Base-by-base conservation (phyloP, 2,113 vertebrate genomes). In the Actenoides hombroni region DNA sequence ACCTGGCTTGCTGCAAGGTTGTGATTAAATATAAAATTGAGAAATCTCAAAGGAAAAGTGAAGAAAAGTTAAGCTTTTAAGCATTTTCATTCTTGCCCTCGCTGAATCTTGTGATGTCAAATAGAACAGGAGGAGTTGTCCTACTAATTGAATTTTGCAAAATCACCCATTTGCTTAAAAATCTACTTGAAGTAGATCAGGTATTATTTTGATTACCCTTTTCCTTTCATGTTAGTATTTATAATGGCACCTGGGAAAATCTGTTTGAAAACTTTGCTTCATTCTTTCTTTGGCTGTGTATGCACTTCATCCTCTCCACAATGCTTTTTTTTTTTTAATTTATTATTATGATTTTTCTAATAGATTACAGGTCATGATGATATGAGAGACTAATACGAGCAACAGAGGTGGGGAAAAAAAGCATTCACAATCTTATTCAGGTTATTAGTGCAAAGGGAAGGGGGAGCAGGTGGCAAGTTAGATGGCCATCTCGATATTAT, bases 381-480 rank as follows among this genome's bases (percentile, higher is more conserved):
- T 77, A 44, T 37, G 39, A 65, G 80, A 92, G 48, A 80, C 33
- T 69, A 83, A 83, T 70, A 61, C 40, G 51, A 95, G 18, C n/a
- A 71, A 75, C 21, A 57, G 61, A 40, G 25, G 21, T 75, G 76
- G 42, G 39, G 10, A 33, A 90, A 90, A 70, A 40, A 56, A 51
- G 0, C 19, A 53, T 90, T 86, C 60, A 56, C 29, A 81, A 81
- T 56, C 68, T 92, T 83, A 63, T 37, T 94, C 44, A 68, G 40
- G 90, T 93, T 95, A 70, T 94, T 91, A 84, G 67, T 86, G 68
- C 59, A 87, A 76, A 77, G 39, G 40, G 69, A 88, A 95, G 59
- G 37, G 84, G 65, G 88, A 83, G 69, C 90, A 95, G 93, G 92
- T 94, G 80, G 91, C 42, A 82, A 91, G 91, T 59, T 92, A 90